phyloP scores from a whole-genome alignment of 2,888 invertebrate genomes.

The Tachina grossa region DNA sequence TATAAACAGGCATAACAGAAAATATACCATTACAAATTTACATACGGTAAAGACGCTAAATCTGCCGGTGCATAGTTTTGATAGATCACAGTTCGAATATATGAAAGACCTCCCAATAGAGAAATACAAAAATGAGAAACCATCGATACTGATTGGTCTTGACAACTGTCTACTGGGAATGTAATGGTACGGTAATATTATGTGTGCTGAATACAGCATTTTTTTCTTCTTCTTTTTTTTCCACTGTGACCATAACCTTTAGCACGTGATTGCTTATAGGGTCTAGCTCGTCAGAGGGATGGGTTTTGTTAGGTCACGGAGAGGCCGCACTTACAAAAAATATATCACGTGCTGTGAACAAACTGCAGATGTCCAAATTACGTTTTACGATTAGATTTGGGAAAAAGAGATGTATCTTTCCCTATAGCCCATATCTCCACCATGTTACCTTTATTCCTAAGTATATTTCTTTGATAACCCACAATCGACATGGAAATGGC shows the following conservation, averaged over 20 bases:
- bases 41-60: no score
- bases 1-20: no score
- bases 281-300: background rate
- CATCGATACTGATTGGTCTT: no score
- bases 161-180: no score
- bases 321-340: constrained; percentile 1
- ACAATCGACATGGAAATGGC: background rate
- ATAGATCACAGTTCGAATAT: no score
- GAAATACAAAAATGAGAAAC: no score
- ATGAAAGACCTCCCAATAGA: no score
- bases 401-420: background rate
- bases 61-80: no score
- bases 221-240: background rate
- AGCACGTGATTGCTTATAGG: background rate
- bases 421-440: background rate
- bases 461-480: background rate
- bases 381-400: background rate
- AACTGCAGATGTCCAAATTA: background rate
- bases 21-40: no score
- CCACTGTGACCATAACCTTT: background rate
- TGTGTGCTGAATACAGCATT: background rate
- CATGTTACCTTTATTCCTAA: background rate
- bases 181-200: no score
- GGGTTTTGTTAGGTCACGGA: background rate
- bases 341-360: background rate